Percentiles rank a stretch among this genome's conserved stretches.
phyloP scores from a whole-genome alignment of 1,140 invertebrate species.

The Propsilocerus akamusi region DNA sequence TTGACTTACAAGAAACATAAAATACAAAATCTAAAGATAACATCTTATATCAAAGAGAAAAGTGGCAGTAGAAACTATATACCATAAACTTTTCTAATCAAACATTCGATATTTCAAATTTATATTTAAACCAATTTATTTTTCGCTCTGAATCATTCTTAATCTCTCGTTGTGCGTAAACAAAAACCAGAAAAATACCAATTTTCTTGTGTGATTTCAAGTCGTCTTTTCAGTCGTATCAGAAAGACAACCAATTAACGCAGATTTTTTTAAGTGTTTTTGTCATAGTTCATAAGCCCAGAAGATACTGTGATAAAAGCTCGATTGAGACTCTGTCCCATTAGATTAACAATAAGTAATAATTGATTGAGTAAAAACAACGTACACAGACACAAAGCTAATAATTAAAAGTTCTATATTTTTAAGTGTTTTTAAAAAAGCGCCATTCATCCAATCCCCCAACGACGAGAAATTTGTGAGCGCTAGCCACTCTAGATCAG shows the following conservation, averaged over 20 bases:
- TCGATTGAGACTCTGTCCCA: constrained; percentile 3
- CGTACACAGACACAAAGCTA: constrained; percentile 4
- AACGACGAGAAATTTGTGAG: not conserved
- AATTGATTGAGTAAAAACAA: not conserved
- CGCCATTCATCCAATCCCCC: too few relatives aligned
- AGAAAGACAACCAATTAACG: too few relatives aligned
- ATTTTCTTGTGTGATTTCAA: not conserved
- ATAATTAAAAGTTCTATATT: constrained; percentile 3
- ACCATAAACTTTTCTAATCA: not conserved
- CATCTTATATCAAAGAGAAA: not conserved
- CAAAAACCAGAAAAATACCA: not conserved
- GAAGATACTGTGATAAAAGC: not conserved
- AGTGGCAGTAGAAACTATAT: not conserved
- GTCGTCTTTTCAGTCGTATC: too few relatives aligned
- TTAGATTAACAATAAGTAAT: not conserved
- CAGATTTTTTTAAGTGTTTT: too few relatives aligned
- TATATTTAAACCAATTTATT: not conserved
- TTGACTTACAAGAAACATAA: not conserved
- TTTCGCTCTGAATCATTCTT: not conserved
- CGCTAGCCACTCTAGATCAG: too few relatives aligned
- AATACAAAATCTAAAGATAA: too few relatives aligned
- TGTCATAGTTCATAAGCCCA: not conserved
- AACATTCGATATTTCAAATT: not conserved
- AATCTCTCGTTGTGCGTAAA: constrained; percentile 1
- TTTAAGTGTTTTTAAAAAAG: constrained; percentile 2